Base-by-base conservation (phyloP, 2,888 invertebrate species). In the Ceriagrion tenellum region DNA sequence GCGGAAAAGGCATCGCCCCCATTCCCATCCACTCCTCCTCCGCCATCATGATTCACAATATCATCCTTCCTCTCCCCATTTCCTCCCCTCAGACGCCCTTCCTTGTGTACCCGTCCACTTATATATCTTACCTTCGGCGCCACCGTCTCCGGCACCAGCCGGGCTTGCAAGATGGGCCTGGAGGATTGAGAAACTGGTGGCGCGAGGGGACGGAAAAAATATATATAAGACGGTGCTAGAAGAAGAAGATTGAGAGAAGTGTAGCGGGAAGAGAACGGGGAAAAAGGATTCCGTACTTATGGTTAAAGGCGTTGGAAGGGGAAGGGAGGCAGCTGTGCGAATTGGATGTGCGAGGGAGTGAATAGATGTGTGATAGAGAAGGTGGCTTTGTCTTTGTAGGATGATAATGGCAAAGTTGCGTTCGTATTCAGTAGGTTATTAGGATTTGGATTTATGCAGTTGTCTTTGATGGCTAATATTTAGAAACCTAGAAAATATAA, bases 211-310 rank as follows among this genome's bases (percentile, higher is more conserved):
- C 6, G 69, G n/a, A n/a, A 69, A 69, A 69, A n/a, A 69, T 59
- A 59, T n/a, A 69, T n/a, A 69, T 69, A 69, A 81, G 30, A 69
- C 69, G 23, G 69, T 26, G 69, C 4, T 6, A n/a, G n/a, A 81
- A n/a, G n/a, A 81, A 81, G 81, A 35, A 81, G 81, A 81, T 81
- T 81, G 69, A 26, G 69, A 26, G 69, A 69, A 30, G 81, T 81
- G 30, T 6, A 35, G 81, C 26, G 26, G 26, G 59, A 59, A 20
- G 69, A 23, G 69, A 26, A 69, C 20, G 69, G 69, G 69, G n/a
- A 20, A 59, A 20, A 69, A n/a, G 26, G 69, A n/a, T 69, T 69
- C 69, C 26, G 2, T 69, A 26, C 69, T 69, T n/a, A 69, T 26
- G n/a, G 69, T 8, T 47, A 47, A 47, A 8, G 69, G 10, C 69